Base-by-base conservation (phyloP, 2,888 invertebrate species). In the Ochropleura leucogaster region DNA sequence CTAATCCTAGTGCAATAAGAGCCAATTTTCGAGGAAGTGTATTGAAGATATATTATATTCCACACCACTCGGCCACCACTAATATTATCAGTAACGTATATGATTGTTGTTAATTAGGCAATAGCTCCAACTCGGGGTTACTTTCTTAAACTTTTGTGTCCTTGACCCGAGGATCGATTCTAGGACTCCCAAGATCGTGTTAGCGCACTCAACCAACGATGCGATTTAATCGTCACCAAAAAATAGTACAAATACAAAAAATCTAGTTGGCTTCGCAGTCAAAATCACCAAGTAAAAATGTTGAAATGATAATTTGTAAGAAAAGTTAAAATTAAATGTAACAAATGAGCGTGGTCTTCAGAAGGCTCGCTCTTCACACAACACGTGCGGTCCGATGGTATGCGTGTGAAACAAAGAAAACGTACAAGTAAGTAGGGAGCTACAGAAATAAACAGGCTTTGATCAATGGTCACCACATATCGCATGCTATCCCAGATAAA, bases 321-420 rank as follows among this genome's bases (percentile, higher is more conserved):
- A 65, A 68, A 72, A 69, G 9, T 40, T 67, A 75, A 73, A 78
- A 76, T 67, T 42, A 9, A 69, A 79, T 83, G 66, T 74, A 66
- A 71, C 78, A 87, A 86, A 90, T 90, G 90, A 85, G 83, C 80
- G 71, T 82, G 64, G 76, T 72, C 72, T 68, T 73, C 30, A 88
- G 83, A 57, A 75, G 79, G 18, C 70, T 90, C 14, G 79, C 69
- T 67, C 73, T 18, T 30, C 46, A 69, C 42, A 62, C 62, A 8
- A 80, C 62, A 68, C 55, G 72, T 59, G 65, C 69, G 20, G 74
- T 80, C 40, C 81, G 89, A 51, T 47, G 73, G 57, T 79, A 75
- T 30, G 30, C 30, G 53, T 82, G 83, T 60, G 67, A 68, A 5
- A 68, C 75, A 5, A 85, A 62, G 6, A 85, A 87, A 40, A 85